Base-by-base conservation (phyloP, 2,797 vertebrate species). In the Urosaurus nigricauda region DNA sequence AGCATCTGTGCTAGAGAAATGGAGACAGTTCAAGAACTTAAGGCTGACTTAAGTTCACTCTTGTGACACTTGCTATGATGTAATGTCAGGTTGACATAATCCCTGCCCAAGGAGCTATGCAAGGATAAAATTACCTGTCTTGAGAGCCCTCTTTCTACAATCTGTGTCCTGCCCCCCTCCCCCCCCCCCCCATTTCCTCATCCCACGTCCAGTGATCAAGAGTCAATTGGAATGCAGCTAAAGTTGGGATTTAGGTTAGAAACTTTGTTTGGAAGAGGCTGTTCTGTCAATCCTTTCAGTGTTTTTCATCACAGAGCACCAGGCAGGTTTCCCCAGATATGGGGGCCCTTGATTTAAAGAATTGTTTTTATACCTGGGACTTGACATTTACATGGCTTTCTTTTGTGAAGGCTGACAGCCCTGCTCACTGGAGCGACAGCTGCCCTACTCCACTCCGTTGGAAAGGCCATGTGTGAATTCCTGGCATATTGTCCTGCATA, bases 321-420 rank as follows among this genome's bases (percentile, higher is more conserved):
- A 83, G 88, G 79, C 89, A 86, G 83, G 87, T 80, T 93, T 94
- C 94, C 92, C 79, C 19, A 89, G 92, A 91, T 93, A 92, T 2
- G 93, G 81, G 93, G 88, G 89, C 40, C 0, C 83, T 90, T 89
- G 35, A 91, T 94, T 93, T 90, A 90, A 94, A 93, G 93, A 91
- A 93, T 94, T 95, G 95, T 94, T 95, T 95, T 94, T 92, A 89
- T 95, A 94, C 95, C 92, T 92, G 37, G 90, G 91, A 92, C 89
- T 93, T 95, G 95, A 95, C 95, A 95, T 95, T 95, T 95, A 95
- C 95, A 94, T 90, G 93, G 92, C 92, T 95, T 95, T 87, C 89
- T 94, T 95, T 94, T 94, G 94, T 95, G 95, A 94, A 94, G 90
- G 87, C 91, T 95, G 95, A 93, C 95, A 96, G 92, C 91, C 83